phyloP scores from a whole-genome alignment of 1,140 invertebrate species.

The Oryctes rhinoceros region DNA sequence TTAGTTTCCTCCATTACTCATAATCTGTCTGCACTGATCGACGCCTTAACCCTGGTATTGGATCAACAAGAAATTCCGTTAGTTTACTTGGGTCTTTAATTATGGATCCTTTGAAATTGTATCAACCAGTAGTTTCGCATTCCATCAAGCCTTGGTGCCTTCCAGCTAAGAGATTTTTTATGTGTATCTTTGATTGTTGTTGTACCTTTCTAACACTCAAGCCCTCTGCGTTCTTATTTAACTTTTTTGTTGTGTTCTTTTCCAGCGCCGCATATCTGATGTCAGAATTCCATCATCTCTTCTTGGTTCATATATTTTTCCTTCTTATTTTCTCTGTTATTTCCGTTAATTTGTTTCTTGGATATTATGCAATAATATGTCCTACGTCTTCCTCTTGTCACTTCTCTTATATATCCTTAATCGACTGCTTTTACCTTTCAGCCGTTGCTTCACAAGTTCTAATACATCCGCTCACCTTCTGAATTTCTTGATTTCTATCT shows the following conservation, averaged over 20 bases:
- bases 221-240: not conserved
- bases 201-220: not conserved
- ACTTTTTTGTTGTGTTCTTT: not conserved
- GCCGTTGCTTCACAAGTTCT: conserved; percentile 6
- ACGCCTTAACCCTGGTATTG: not conserved
- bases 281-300: not conserved
- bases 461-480: not conserved
- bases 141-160: conserved; percentile 14
- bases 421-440: not conserved
- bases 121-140: conserved; percentile 24
- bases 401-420: not conserved
- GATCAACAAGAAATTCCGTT: not conserved
- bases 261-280: not conserved
- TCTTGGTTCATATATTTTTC: not conserved
- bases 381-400: not conserved
- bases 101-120: not conserved
- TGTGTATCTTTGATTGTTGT: not conserved
- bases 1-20: conserved; percentile 8
- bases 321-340: not conserved
- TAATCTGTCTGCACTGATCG: not conserved
- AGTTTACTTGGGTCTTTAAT: not conserved
- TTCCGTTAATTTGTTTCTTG: not conserved
- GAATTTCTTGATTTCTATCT: not conserved
- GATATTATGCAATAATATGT: not conserved
- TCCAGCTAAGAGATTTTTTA: conserved; percentile 33